Percentiles rank a stretch among this genome's conserved stretches.
Evolutionary conservation across 2,113 vertebrate species (phyloP).

Genomic region (Pagrus major): DNA sequence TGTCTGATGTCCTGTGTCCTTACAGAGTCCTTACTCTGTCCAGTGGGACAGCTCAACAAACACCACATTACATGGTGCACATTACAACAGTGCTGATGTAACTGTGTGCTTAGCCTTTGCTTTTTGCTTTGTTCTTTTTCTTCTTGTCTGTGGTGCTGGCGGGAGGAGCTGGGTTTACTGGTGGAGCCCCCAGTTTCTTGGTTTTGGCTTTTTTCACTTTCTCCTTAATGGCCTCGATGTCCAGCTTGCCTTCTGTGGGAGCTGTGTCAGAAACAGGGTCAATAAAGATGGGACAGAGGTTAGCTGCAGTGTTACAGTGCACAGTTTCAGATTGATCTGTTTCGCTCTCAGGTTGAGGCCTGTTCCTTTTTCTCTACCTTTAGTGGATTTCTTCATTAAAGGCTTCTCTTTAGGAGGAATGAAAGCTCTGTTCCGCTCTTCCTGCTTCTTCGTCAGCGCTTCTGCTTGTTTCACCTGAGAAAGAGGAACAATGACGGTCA

Average conservation of each 20-base stretch:
- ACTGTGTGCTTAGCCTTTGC: conserved; percentile 43
- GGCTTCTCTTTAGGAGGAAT: conserved; percentile 96
- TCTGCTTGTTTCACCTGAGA: conserved; percentile 92
- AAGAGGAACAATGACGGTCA: conserved; percentile 26
- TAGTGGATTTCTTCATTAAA: conserved; percentile 83
- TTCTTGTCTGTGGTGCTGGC: conserved; percentile 84
- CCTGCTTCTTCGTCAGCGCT: conserved; percentile 89
- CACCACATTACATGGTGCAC: not conserved
- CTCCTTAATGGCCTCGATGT: conserved; percentile 92
- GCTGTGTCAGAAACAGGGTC: conserved; percentile 72
- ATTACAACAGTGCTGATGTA: not conserved
- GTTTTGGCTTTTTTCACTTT: conserved; percentile 95
- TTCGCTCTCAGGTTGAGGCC: not conserved
- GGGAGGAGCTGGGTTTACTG: conserved; percentile 82
- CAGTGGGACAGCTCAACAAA: not conserved
- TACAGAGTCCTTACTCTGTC: conserved; percentile 30
- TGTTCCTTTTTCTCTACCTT: conserved; percentile 83
- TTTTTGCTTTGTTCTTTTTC: conserved; percentile 82
- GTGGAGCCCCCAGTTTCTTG: conserved; percentile 95
- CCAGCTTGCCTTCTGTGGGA: conserved; percentile 89
- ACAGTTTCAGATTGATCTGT: not conserved
- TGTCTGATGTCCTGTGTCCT: not conserved
- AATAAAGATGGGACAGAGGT: not conserved
- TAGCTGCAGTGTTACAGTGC: not conserved
- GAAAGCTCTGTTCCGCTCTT: conserved; percentile 95